Evolutionary conservation across 2,888 invertebrate genomes (phyloP), one percentile per base, ranked within the genome.

Genomic region (Lasioglossum morio): DNA sequence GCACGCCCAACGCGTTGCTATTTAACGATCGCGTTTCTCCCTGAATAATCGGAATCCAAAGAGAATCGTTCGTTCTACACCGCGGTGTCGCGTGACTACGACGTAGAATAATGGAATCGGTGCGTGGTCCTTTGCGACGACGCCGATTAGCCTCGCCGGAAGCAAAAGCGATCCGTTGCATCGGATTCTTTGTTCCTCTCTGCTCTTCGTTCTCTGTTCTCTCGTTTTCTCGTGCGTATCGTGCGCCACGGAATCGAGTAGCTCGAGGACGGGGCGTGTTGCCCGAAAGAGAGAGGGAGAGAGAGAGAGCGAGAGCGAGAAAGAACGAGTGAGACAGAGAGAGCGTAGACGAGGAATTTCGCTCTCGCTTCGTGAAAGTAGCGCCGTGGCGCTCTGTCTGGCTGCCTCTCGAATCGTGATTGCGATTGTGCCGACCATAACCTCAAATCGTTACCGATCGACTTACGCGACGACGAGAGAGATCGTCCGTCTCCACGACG

Each of bases 21-120:
- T 27, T 46, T 34, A 43, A n/a, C 23, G 60, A 19, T 63, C 46
- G 74, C 57, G 43, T 30, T 40, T 72, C 12, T 34, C 30, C 14
- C 30, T 34, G 3, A 57, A 69, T 43, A 27, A 40, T 66, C 23
- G 4, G 40, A 48, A n/a, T 80, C 72, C 70, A 53, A 30, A 7
- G 77, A 70, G 12, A 77, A 69, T 87, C 79, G 88, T 89, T 87
- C 92, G 92, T 92, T 93, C 90, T 88, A 82, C 30, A 37, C 34
- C 77, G 86, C 78, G 86, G 86, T 85, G 88, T 88, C 79, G 69
- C n/a, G 85, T 89, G 90, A 69, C 90, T 93, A 90, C 94, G 94
- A 89, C 94, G 94, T 92, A 94, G 92, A 93, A 93, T 89, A 87
- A 85, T 48, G 72, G 48, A 76, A 23, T 85, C 80, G 69, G 72